Evolutionary conservation across 1,140 invertebrate genomes (phyloP), one percentile per base, ranked within the genome.

Genomic region (Meloidogyne chitwoodi): DNA sequence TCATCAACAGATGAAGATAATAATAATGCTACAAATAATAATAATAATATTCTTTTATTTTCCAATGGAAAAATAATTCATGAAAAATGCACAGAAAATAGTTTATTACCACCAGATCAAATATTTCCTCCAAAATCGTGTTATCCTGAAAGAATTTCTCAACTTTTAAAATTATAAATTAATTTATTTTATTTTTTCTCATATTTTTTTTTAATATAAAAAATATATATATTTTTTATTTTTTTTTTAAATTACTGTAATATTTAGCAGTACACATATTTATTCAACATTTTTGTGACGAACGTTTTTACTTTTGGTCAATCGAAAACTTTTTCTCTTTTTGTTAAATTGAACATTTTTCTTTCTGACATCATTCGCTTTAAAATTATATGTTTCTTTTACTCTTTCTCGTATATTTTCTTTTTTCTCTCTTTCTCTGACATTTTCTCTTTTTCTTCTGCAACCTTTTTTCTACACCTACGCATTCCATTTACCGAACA

Each of bases 41-140:
- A 19, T 3, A 29, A 34, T 14, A 64, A 73, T 62, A 64, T 73
- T 14, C 71, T 61, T 63, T 6, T 73, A 27, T n/a, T 73, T 29
- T 11, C 11, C 4, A 63, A 73, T 34, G 71, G 71, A 29, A 63
- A 61, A 56, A 64, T 64, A 22, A 22, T 63, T 19, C 71, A 73
- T n/a, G 71, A 73, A 38, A 56, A 22, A 73, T 73, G 71, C 29
- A 67, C 22, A 67, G 29, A 34, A 31, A 67, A 67, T 26, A 16
- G 65, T 4, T 4, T 64, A 19, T 22, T n/a, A 67, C 38, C 63
- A 65, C 29, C 65, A n/a, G 5, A 4, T 0, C 48, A 56, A n/a
- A 56, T 56, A 56, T 56, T 56, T 56, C n/a, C 48, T n/a, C 6
- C n/a, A n/a, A n/a, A n/a, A n/a, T n/a, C 19, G 1, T 22, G 48